A percentile compares a stretch with the other conserved stretches of the same genome.
Evolutionary conservation across 1,140 invertebrate species (phyloP).

Genomic region (Pachyrhynchus sulphureomaculatus): DNA sequence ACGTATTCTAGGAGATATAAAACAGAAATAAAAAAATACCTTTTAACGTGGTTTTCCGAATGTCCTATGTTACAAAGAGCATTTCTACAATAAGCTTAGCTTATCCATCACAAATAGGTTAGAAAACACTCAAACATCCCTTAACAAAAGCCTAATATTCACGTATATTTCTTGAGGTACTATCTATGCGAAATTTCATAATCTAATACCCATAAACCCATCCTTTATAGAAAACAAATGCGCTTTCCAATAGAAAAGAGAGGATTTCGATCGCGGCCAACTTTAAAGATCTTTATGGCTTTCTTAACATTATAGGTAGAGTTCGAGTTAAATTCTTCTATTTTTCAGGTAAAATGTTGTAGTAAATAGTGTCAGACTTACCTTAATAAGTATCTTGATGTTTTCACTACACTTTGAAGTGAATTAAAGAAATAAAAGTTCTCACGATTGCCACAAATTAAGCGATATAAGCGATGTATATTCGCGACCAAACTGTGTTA

Average conservation of each 20-base stretch:
- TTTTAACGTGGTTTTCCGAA: too few relatives aligned
- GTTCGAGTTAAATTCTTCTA: not conserved
- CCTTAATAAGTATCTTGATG: not conserved
- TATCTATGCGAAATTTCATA: not conserved
- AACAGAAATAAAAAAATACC: too few relatives aligned
- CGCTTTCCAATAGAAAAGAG: not conserved
- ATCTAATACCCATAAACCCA: not conserved
- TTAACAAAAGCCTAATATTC: not conserved
- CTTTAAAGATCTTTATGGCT: slow-evolving; percentile 6
- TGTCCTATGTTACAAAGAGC: too few relatives aligned
- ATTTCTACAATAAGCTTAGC: too few relatives aligned
- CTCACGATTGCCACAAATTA: slow-evolving; percentile 2
- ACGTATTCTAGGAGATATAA: too few relatives aligned
- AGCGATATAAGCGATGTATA: slow-evolving; percentile 6
- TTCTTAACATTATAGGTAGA: not conserved
- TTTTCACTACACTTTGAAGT: not conserved
- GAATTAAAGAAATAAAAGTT: not conserved
- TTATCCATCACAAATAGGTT: slow-evolving; percentile 1
- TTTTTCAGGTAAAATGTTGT: not conserved
- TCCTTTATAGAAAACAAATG: slow-evolving; percentile 1
- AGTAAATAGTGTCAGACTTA: not conserved
- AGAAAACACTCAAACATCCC: not conserved
- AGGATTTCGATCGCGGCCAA: slow-evolving; percentile 7
- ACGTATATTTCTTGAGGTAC: not conserved
- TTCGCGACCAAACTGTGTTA: not conserved